A percentile compares a stretch with the other conserved stretches of the same genome.
Evolutionary conservation across 2,888 invertebrate species (phyloP).

Genomic region (Sminthurinus aureus): DNA sequence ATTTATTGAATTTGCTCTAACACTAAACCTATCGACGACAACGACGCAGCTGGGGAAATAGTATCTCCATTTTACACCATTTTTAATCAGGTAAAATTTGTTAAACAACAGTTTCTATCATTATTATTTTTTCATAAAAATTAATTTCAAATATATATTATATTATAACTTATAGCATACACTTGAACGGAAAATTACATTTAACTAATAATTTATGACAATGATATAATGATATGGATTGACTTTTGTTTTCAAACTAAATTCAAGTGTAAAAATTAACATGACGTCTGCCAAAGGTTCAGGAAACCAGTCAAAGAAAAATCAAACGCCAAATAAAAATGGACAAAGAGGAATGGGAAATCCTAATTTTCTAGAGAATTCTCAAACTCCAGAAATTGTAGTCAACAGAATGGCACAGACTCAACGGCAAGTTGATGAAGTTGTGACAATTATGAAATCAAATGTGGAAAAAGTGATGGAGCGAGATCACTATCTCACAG

Average conservation of each 20-base stretch:
- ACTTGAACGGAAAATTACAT: too few species aligned
- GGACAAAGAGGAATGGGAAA: not conserved
- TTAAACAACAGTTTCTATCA: too few species aligned
- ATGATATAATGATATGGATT: not conserved
- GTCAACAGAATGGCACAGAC: not conserved
- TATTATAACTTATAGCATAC: too few species aligned
- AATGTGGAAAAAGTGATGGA: conserved; percentile 19
- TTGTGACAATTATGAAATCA: conserved; percentile 22
- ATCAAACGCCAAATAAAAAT: not conserved
- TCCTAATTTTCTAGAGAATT: not conserved
- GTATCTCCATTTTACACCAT: too few species aligned
- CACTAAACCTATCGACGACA: too few species aligned
- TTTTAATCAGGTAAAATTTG: too few species aligned
- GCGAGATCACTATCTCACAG: not conserved
- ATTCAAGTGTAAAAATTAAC: not conserved
- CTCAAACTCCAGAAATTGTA: not conserved
- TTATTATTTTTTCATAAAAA: too few species aligned
- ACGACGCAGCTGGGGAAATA: too few species aligned
- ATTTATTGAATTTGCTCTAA: not conserved
- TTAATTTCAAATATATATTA: too few species aligned
- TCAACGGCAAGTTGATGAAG: conserved; percentile 12
- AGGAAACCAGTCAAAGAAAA: not conserved
- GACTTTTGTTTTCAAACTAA: not conserved
- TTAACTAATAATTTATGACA: too few species aligned
- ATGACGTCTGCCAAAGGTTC: not conserved